Evolutionary conservation across 2,888 invertebrate species (phyloP).

Genomic region (Cosmorhoe ocellata): DNA sequence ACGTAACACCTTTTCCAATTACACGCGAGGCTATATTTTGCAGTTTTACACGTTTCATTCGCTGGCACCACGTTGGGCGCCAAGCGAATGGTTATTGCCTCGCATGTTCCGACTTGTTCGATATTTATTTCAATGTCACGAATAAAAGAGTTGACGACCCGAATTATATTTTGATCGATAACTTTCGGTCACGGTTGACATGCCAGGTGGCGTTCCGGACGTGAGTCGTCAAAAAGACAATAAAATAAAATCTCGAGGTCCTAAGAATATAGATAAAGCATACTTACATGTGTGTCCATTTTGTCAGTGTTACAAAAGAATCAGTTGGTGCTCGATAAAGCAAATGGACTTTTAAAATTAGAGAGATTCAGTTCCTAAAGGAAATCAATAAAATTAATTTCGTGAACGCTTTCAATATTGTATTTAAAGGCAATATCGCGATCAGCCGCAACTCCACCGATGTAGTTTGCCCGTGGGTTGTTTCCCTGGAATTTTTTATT

Average conservation of each 20-base stretch:
- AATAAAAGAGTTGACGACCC: conserved; percentile 30
- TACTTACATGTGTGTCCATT: conserved; percentile 5
- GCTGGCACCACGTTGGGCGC: conserved; percentile 47
- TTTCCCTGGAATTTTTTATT: conserved; percentile 39
- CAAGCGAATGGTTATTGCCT: conserved; percentile 44
- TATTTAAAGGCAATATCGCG: neutral
- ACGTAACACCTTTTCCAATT: conserved; percentile 30
- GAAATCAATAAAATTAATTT: neutral
- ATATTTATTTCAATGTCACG: conserved; percentile 33
- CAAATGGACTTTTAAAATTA: too few species aligned
- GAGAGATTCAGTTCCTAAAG: too few species aligned
- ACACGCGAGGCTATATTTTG: conserved; percentile 23
- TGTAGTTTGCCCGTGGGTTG: conserved; percentile 33
- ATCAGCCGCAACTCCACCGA: conserved; percentile 14
- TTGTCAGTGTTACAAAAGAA: neutral
- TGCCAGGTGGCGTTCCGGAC: conserved; percentile 14
- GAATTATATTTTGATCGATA: conserved; percentile 29
- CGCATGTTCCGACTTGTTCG: conserved; percentile 28
- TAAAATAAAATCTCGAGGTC: conserved; percentile 14
- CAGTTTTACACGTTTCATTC: conserved; percentile 43
- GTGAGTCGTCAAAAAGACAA: conserved; percentile 14
- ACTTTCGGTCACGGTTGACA: conserved; percentile 18
- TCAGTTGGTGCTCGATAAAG: too few species aligned
- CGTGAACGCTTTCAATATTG: conserved; percentile 2
- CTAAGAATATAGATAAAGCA: too few species aligned